Percentiles rank a stretch among this genome's conserved stretches.
Conservation (phyloP, 2,797 vertebrate genomes). For the Enteromius trimaculatus region DNA sequence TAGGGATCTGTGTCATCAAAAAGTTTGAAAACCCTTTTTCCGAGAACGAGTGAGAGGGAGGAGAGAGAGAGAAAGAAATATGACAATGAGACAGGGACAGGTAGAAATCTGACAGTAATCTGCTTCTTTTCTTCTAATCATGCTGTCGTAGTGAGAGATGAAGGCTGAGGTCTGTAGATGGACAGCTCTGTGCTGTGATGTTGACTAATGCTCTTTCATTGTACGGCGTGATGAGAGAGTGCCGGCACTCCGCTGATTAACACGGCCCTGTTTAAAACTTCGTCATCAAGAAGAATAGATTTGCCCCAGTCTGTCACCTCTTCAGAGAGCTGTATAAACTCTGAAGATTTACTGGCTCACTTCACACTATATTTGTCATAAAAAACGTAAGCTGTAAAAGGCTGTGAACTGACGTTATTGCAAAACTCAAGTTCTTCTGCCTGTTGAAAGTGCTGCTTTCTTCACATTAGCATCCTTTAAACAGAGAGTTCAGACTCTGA, state of each 20-base stretch:
- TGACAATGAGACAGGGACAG: constrained; percentile 16
- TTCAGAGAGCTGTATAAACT: constrained; percentile 63
- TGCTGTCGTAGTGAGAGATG: constrained; percentile 4
- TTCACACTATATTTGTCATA: constrained; percentile 69
- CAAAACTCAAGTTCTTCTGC: constrained; percentile 21
- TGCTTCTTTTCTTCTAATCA: constrained; percentile 31
- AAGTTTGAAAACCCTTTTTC: background rate
- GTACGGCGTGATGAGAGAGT: constrained; percentile 64
- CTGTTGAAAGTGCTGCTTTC: background rate
- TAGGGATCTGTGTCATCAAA: background rate
- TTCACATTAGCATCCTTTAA: background rate
- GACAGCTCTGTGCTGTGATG: constrained; percentile 66
- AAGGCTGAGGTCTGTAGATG: constrained; percentile 36
- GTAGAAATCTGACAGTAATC: constrained; percentile 41
- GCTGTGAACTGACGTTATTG: constrained; percentile 52
- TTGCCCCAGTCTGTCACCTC: constrained; percentile 61
- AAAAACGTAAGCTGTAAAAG: constrained; percentile 64
- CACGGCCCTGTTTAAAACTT: constrained; percentile 70
- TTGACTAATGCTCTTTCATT: constrained; percentile 67
- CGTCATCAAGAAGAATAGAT: constrained; percentile 72
- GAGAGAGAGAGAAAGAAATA: background rate
- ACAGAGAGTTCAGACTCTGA: background rate
- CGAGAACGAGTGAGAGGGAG: background rate
- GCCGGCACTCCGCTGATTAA: constrained; percentile 73
- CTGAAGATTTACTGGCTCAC: constrained; percentile 70